A percentile compares a stretch with the other conserved stretches of the same genome.
Conservation (phyloP, 2,113 vertebrate genomes). For the Crotalus tigris region DNA sequence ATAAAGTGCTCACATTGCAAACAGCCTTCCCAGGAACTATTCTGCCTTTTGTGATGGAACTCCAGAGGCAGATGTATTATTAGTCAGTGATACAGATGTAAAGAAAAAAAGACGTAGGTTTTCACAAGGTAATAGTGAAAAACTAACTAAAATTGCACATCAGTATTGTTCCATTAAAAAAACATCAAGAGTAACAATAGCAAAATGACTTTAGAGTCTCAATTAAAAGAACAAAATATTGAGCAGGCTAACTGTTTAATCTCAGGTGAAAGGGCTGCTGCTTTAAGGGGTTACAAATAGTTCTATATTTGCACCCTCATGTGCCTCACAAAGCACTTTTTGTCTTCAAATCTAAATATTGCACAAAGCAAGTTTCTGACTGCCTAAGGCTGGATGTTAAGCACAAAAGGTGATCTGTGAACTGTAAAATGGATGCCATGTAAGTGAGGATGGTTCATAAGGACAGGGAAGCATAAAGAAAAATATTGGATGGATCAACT, state of each 20-base stretch:
- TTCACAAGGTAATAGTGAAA: background rate
- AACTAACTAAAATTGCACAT: background rate
- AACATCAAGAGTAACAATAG: background rate
- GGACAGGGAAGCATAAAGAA: background rate
- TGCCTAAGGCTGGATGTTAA: background rate
- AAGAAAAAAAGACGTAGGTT: slow-evolving; percentile 35
- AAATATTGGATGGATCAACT: background rate
- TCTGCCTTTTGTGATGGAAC: slow-evolving; percentile 34
- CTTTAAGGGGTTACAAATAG: background rate
- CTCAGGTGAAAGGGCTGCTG: background rate
- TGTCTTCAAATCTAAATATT: background rate
- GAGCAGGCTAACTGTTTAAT: background rate
- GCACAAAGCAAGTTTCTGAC: background rate
- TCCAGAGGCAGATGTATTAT: background rate
- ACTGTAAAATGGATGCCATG: background rate
- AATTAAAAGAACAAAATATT: background rate
- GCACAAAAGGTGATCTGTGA: background rate
- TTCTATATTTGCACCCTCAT: background rate
- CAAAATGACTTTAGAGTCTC: background rate
- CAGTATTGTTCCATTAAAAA: background rate
- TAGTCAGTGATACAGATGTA: background rate
- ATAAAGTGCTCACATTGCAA: slow-evolving; percentile 34
- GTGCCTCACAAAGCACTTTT: background rate
- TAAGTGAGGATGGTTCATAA: background rate
- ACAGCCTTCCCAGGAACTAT: background rate